Base-by-base conservation (phyloP, 2,888 invertebrate genomes). In the Schrankia costaestrigalis region DNA sequence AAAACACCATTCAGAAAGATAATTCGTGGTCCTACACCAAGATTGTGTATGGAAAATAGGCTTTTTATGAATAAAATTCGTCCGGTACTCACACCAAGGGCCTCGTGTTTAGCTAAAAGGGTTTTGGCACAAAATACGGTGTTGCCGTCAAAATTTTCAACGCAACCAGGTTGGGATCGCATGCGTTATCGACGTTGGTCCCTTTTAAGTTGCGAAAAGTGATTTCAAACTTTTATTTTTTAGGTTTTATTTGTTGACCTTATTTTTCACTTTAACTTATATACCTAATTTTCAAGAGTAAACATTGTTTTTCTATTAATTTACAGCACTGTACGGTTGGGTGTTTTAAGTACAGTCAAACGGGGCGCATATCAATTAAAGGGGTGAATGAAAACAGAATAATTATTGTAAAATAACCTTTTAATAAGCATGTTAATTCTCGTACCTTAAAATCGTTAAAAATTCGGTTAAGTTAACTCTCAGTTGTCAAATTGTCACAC, bases 101-200 rank as follows among this genome's bases (percentile, higher is more conserved):
- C 75, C 51, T 63, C 71, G 25, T 63, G 72, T 67, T 64, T 91
- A 58, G 89, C 89, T 56, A 79, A 89, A 74, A 85, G 89, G 70
- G 65, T 89, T 52, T 79, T 90, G 39, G 55, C 88, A 9, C 59
- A 56, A 51, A 69, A 69, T 28, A 83, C 89, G 34, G 77, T 89
- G 36, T 76, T 90, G 57, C 90, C 90, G 35, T 88, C 90, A 61
- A 90, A 90, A 80, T 89, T 88, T 61, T 64, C 79, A 38, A 71
- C 80, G 46, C 63, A 71, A 51, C 75, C 77, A 88, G 89, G 88
- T 88, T 77, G 73, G 85, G 63, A 57, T 65, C 63, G 80, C 80
- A 81, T 74, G 78, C 53, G 43, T 46, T 45, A 31, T 47, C 59
- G 62, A 68, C 48, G 47, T 63, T 48, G 47, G 56, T 67, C 61